These are phyloP conservation scores for Tachyglossus aculeatus DNA, from an alignment of 2,797 vertebrate genomes.

Conservation along the genomic window DNA sequence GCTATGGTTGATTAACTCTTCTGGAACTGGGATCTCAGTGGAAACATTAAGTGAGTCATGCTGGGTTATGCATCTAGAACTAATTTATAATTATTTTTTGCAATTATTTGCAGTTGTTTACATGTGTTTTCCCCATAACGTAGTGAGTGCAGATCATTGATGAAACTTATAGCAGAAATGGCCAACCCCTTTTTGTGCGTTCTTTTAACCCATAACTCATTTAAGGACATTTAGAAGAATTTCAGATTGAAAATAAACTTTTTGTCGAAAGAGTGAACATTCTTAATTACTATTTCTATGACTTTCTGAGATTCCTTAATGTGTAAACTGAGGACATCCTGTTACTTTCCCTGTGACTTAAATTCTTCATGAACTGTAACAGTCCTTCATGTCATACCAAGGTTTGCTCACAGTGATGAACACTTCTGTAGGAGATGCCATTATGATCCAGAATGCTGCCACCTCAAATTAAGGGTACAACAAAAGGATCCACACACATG, in stretches of 20 bases:
- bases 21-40: constrained; percentile 73
- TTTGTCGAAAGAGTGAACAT: neutral
- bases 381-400: neutral
- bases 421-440: neutral
- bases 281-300: neutral
- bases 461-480: no score
- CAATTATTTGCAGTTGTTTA: constrained; percentile 71
- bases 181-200: neutral
- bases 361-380: neutral
- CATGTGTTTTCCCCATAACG: constrained; percentile 67
- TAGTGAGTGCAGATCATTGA: constrained; percentile 34
- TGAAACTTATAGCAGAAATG: constrained; percentile 38
- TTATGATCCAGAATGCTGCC: no score
- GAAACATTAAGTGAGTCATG: constrained; percentile 68
- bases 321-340: neutral
- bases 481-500: no score
- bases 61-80: constrained; percentile 72
- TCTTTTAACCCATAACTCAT: neutral
- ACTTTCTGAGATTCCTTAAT: neutral
- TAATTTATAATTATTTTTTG: constrained; percentile 78
- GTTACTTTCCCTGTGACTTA: constrained; percentile 8
- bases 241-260: neutral
- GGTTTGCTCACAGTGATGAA: neutral
- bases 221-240: neutral
- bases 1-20: constrained; percentile 82